A percentile compares a stretch with the other conserved stretches of the same genome.
Conservation (phyloP, 2,888 invertebrate species). For the Gortyna flavago region DNA sequence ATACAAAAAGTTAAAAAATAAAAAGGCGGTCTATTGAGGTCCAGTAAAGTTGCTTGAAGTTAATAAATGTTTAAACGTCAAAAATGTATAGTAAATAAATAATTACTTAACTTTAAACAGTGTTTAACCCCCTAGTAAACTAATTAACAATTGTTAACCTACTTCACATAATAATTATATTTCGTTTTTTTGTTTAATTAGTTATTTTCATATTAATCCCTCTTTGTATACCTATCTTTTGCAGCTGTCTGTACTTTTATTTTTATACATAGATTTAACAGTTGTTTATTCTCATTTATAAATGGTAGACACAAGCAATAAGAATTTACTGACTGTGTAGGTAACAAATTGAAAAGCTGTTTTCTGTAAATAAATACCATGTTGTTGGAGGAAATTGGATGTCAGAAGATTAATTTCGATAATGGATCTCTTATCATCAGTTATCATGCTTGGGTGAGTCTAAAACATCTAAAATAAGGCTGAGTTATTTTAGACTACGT, state of each 20-base stretch:
- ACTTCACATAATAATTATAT: neutral
- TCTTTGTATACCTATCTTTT: neutral
- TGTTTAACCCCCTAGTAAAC: no score
- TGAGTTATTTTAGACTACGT: slow-evolving; percentile 6
- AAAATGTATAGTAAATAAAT: no score
- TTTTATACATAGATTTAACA: neutral
- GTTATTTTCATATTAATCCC: neutral
- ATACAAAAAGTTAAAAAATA: neutral
- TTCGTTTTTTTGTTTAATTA: neutral
- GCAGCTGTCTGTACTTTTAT: neutral
- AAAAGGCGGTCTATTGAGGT: no score
- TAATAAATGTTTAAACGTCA: no score
- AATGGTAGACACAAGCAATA: neutral
- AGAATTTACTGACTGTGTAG: neutral
- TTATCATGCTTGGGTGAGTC: neutral
- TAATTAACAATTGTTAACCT: neutral
- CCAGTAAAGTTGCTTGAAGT: no score
- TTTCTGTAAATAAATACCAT: slow-evolving; percentile 34
- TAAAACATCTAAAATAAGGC: slow-evolving; percentile 21
- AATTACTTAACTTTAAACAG: no score
- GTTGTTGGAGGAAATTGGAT: slow-evolving; percentile 30
- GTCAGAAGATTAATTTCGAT: slow-evolving; percentile 31
- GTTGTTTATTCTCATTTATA: neutral
- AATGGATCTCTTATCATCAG: slow-evolving; percentile 31
- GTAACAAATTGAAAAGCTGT: slow-evolving; percentile 13